A percentile compares a stretch with the other conserved stretches of the same genome.
These are phyloP conservation scores for Aquatica leii DNA, from an alignment of 2,888 invertebrate species.

Conservation along the genomic window DNA sequence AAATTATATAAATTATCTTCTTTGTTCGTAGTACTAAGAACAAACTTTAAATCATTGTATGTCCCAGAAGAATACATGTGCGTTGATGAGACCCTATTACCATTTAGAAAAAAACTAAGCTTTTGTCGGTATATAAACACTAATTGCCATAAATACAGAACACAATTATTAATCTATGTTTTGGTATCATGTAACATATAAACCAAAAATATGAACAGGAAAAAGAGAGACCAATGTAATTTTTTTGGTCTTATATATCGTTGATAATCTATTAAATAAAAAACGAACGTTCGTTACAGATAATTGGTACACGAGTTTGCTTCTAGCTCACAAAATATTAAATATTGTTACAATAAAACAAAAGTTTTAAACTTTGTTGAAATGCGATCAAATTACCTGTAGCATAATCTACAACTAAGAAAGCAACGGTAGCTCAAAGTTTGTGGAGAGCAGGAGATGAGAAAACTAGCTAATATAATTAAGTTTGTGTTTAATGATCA, in stretches of 20 bases:
- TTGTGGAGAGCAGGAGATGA: too few species aligned
- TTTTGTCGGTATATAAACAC: not conserved
- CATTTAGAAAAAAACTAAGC: constrained; percentile 35
- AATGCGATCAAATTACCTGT: too few species aligned
- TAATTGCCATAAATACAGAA: not conserved
- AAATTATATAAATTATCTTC: not conserved
- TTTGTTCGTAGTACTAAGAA: not conserved
- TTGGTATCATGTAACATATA: too few species aligned
- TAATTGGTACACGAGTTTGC: not conserved
- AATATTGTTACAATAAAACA: too few species aligned
- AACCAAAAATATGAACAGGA: not conserved
- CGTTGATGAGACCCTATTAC: constrained; percentile 37
- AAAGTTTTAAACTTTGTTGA: too few species aligned
- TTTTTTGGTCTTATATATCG: not conserved
- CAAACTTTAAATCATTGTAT: not conserved
- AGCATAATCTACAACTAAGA: too few species aligned
- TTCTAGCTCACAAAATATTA: not conserved
- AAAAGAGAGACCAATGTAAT: not conserved
- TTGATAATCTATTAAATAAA: not conserved
- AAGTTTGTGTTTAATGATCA: too few species aligned
- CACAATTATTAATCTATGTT: not conserved
- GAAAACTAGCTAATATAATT: too few species aligned
- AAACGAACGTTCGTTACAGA: not conserved
- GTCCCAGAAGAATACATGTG: constrained; percentile 26
- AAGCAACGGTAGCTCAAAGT: too few species aligned